Conservation (phyloP, 1,140 invertebrate species). For the Ectropis grisescens region DNA sequence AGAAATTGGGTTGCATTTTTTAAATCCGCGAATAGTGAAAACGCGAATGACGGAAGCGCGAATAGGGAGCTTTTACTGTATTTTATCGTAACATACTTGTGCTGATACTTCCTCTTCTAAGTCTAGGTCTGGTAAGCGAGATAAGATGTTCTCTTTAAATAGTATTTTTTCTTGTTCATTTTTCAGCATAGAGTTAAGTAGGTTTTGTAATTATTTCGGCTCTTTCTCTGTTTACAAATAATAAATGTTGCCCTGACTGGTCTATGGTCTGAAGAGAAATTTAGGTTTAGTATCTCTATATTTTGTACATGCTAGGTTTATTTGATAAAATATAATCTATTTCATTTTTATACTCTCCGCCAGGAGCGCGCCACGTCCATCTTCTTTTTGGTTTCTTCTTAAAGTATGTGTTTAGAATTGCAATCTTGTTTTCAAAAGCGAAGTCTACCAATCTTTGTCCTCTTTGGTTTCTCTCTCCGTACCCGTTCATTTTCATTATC, state of each 20-base stretch:
- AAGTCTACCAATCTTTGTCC: not conserved
- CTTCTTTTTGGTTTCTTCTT: not conserved
- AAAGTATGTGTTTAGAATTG: constrained; percentile 1
- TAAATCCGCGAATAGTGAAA: too few relatives aligned
- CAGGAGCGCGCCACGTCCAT: not conserved
- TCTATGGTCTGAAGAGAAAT: constrained; percentile 1
- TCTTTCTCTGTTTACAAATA: not conserved
- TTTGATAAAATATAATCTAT: constrained; percentile 1
- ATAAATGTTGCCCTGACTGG: not conserved
- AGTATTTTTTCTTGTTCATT: not conserved
- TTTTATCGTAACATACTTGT: not conserved
- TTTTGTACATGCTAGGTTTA: not conserved
- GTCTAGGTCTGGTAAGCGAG: not conserved
- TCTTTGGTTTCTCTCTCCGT: not conserved
- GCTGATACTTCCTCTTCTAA: not conserved
- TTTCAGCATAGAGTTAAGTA: not conserved
- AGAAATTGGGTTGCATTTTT: too few relatives aligned
- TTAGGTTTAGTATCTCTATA: not conserved
- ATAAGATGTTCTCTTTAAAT: not conserved
- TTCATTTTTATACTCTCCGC: not conserved
- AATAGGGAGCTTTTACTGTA: too few relatives aligned
- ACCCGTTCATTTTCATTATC: not conserved
- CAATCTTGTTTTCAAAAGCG: not conserved
- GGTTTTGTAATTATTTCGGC: not conserved
- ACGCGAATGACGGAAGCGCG: too few relatives aligned